These are phyloP conservation scores for Nomada hirtipes DNA, from an alignment of 2,888 invertebrate genomes.

Conservation along the genomic window DNA sequence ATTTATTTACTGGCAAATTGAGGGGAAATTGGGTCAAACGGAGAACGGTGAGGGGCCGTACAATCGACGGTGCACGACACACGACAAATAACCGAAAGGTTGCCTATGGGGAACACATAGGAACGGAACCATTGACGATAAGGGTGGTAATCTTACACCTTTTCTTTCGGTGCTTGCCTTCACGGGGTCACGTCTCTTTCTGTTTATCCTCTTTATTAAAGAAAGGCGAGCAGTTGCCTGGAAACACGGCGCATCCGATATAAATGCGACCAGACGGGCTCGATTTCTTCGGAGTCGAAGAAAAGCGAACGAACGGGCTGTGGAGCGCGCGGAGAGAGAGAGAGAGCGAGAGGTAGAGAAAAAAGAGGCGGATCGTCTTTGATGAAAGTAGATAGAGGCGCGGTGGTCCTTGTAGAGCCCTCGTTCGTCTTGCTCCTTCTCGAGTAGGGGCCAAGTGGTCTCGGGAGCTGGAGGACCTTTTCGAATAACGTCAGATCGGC, in stretches of 20 bases:
- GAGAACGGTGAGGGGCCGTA: constrained; percentile 63
- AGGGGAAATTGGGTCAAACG: constrained; percentile 82
- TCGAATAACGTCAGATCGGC: constrained; percentile 72
- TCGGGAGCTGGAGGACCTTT: constrained; percentile 61
- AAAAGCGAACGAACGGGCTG: constrained; percentile 33
- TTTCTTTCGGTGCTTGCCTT: constrained; percentile 63
- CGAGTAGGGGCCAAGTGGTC: constrained; percentile 66
- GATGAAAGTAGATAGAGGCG: constrained; percentile 70
- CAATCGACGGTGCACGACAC: constrained; percentile 74
- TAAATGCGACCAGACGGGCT: constrained; percentile 31
- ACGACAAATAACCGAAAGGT: constrained; percentile 77
- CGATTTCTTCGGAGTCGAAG: constrained; percentile 6
- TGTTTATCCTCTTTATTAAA: constrained; percentile 80
- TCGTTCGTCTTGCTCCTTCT: constrained; percentile 58
- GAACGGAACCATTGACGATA: constrained; percentile 72
- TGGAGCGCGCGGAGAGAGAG: not conserved
- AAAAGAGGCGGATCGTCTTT: constrained; percentile 71
- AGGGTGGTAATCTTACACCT: constrained; percentile 80
- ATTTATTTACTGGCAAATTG: constrained; percentile 80
- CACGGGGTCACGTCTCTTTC: constrained; percentile 73
- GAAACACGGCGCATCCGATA: constrained; percentile 70
- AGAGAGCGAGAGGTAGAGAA: constrained; percentile 37
- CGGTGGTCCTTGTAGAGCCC: constrained; percentile 54
- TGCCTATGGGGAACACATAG: constrained; percentile 8
- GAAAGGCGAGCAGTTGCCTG: constrained; percentile 64